Percentiles rank a stretch among this genome's conserved stretches.
phyloP scores from a whole-genome alignment of 2,888 invertebrate species.

The Athalia cordata region DNA sequence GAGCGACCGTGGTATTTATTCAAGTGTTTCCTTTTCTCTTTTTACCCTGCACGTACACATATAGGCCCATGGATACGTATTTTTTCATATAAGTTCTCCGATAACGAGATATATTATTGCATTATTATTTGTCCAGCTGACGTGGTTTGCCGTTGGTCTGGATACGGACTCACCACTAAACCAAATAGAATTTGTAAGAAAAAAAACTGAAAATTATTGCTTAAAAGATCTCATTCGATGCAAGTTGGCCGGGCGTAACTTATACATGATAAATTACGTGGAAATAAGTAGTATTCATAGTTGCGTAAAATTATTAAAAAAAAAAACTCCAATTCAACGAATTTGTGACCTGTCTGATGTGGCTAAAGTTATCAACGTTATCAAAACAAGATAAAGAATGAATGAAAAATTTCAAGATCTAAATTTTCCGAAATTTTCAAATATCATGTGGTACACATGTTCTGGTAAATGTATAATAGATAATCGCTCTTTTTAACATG shows the following conservation, averaged over 20 bases:
- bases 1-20: constrained; percentile 12
- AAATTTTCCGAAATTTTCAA: no score
- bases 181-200: neutral
- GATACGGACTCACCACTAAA: neutral
- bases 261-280: constrained; percentile 11
- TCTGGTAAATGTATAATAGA: no score
- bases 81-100: no score
- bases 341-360: no score
- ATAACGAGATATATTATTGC: constrained; percentile 7
- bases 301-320: neutral
- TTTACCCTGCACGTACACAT: no score
- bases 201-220: constrained; percentile 10
- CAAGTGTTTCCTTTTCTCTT: constrained; percentile 17
- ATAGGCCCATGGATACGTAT: no score
- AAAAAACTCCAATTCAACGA: no score
- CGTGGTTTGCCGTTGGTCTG: constrained; percentile 12
- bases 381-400: no score
- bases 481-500: no score
- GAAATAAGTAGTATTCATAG: neutral
- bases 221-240: constrained; percentile 25
- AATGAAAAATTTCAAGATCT: no score
- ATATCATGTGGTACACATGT: no score
- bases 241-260: constrained; percentile 15
- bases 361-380: no score
- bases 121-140: constrained; percentile 35